Evolutionary conservation across 2,888 invertebrate species (phyloP).

Genomic region (Dysmachus trigonus): DNA sequence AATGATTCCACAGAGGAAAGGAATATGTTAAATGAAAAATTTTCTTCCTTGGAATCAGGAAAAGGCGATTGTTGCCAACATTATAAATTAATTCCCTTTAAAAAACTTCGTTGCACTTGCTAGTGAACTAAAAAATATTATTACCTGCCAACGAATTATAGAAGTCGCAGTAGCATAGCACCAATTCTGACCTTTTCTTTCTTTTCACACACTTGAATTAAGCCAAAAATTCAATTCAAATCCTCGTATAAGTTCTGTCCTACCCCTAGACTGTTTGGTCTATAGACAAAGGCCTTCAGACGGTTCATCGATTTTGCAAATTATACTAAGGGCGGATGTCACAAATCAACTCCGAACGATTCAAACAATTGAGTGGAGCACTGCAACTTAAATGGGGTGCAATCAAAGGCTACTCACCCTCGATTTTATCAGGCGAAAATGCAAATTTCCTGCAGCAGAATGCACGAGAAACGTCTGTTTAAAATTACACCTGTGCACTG

Average conservation of each 20-base stretch:
- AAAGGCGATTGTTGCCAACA: not conserved
- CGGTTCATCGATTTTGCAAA: conserved; percentile 15
- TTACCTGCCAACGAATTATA: not conserved
- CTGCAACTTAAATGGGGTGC: not conserved
- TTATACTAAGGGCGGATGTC: not conserved
- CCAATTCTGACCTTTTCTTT: not conserved
- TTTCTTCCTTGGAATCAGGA: not conserved
- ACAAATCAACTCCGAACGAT: not conserved
- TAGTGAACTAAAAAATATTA: not conserved
- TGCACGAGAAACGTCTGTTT: not conserved
- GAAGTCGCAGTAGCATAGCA: not conserved
- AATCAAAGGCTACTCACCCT: not conserved
- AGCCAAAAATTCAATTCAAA: not conserved
- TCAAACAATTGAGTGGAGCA: not conserved
- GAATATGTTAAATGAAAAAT: not conserved
- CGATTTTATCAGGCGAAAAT: not conserved
- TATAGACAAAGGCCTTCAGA: not conserved
- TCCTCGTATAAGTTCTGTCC: not conserved
- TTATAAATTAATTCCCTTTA: not conserved
- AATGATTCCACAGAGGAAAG: not conserved
- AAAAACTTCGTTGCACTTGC: not conserved
- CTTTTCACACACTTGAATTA: not conserved
- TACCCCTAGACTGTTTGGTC: not conserved
- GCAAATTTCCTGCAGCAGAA: not conserved
- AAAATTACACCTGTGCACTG: not conserved